phyloP scores from a whole-genome alignment of 2,888 invertebrate species.

The Callinectes sapidus region DNA sequence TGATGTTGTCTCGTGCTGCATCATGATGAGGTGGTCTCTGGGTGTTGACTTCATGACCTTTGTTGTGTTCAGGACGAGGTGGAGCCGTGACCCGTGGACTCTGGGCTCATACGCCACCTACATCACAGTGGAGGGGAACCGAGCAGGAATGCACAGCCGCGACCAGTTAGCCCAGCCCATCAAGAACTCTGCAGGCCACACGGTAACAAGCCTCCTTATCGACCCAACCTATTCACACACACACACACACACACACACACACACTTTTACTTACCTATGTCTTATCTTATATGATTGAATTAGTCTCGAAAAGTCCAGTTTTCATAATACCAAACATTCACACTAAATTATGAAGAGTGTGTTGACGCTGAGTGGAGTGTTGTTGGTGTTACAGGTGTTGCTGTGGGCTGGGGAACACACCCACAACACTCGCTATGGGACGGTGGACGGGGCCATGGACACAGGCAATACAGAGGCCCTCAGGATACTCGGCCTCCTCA shows the following conservation, averaged over 20 bases:
- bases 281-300: no score
- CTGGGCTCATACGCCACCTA: slow-evolving; percentile 80
- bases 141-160: slow-evolving; percentile 36
- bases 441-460: slow-evolving; percentile 84
- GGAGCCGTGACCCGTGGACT: slow-evolving; percentile 80
- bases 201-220: not conserved
- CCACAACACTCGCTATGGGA: slow-evolving; percentile 79
- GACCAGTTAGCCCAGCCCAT: slow-evolving; percentile 42
- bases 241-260: not conserved
- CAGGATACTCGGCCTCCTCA: slow-evolving; percentile 6
- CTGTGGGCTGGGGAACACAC: slow-evolving; percentile 76
- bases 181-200: slow-evolving; percentile 39
- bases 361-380: no score
- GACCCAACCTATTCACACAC: not conserved
- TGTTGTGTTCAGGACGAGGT: slow-evolving; percentile 77
- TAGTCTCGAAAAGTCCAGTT: no score
- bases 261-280: not conserved
- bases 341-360: no score
- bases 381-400: slow-evolving; percentile 69
- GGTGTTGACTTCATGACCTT: not conserved
- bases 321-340: no score
- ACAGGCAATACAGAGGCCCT: slow-evolving; percentile 84
- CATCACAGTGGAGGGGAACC: slow-evolving; percentile 54
- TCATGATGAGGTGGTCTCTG: not conserved
- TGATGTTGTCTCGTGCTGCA: not conserved